Evolutionary conservation across 2,113 vertebrate species (phyloP).

Genomic region (Apodemus speciosus): DNA sequence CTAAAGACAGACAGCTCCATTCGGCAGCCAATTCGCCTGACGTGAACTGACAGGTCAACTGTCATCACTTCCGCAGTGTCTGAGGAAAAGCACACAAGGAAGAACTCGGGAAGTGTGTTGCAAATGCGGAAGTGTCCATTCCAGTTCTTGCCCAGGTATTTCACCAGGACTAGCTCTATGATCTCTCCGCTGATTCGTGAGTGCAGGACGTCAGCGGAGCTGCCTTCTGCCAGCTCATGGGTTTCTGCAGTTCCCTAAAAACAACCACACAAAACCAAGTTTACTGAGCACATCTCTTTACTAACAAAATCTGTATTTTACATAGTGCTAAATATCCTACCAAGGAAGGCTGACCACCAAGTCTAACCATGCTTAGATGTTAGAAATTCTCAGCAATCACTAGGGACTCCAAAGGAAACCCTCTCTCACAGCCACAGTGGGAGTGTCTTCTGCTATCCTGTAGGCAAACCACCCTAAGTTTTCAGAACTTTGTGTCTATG

Average conservation of each 20-base stretch:
- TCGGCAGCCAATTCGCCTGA: conserved; percentile 74
- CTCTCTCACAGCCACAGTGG: not conserved
- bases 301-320: not conserved
- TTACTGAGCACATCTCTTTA: not conserved
- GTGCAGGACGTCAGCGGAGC: conserved; percentile 89
- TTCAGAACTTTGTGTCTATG: not conserved
- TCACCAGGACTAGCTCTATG: conserved; percentile 91
- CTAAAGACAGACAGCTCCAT: conserved; percentile 92
- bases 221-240: conserved; percentile 90
- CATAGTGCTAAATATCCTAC: not conserved
- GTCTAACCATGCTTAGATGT: not conserved
- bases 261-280: conserved; percentile 25
- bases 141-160: conserved; percentile 96
- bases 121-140: conserved; percentile 88
- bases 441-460: not conserved
- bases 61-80: conserved; percentile 81
- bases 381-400: not conserved
- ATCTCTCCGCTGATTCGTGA: conserved; percentile 88
- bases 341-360: not conserved
- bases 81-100: conserved; percentile 87
- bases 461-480: not conserved
- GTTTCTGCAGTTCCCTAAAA: conserved; percentile 90
- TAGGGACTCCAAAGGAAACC: conserved; percentile 20
- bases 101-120: conserved; percentile 89
- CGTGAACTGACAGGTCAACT: conserved; percentile 89